phyloP scores from a whole-genome alignment of 2,797 vertebrate genomes.

The Sebastes hopkinsi region DNA sequence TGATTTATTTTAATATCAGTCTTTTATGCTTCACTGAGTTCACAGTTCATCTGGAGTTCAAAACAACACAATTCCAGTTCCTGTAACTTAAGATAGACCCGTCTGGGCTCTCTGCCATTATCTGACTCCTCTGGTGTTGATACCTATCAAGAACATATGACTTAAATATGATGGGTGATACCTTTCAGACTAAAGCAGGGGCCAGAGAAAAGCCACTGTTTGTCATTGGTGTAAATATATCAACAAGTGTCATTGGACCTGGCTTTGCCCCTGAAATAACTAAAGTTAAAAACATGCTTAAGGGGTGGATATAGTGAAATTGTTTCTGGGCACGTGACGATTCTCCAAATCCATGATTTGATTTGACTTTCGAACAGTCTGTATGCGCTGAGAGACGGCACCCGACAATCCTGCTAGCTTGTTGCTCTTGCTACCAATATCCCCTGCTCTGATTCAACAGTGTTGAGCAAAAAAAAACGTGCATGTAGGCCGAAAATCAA shows the following conservation, averaged over 20 bases:
- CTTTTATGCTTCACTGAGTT: neutral
- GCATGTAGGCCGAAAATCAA: no score
- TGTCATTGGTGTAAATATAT: neutral
- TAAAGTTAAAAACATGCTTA: neutral
- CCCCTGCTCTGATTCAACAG: no score
- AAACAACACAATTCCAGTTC: constrained; percentile 13
- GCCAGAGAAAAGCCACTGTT: neutral
- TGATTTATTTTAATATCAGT: constrained; percentile 5
- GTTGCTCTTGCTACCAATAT: no score
- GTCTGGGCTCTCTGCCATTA: neutral
- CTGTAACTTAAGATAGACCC: constrained; percentile 12
- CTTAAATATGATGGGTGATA: neutral
- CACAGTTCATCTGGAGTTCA: constrained; percentile 32
- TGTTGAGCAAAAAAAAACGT: no score
- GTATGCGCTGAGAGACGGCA: no score
- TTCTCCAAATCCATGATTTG: no score
- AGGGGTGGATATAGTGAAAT: neutral
- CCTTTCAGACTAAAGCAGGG: neutral
- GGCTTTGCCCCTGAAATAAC: neutral
- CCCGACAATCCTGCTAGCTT: no score
- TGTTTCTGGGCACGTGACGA: neutral
- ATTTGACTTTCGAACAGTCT: no score
- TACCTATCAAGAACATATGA: neutral
- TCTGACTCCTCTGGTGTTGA: neutral
- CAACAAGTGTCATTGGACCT: neutral